Percentiles rank a stretch among this genome's conserved stretches.
Evolutionary conservation across 2,888 invertebrate species (phyloP).

Genomic region (Argyra leucocephala): DNA sequence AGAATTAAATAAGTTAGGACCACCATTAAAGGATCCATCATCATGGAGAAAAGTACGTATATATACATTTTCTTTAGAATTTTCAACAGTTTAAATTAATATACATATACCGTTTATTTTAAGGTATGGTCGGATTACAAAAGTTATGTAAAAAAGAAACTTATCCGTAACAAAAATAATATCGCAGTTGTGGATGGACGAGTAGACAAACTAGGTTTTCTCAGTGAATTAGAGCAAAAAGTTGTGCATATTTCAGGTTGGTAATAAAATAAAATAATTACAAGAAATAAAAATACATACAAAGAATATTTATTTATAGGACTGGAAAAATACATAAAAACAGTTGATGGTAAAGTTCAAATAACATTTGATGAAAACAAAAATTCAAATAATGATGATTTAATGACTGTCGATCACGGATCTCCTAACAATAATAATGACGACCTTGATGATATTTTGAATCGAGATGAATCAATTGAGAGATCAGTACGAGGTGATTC

Average conservation of each 20-base stretch:
- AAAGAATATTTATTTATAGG: no score
- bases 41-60: slow-evolving; percentile 16
- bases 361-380: background rate
- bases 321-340: background rate
- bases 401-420: background rate
- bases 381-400: background rate
- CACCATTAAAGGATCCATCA: slow-evolving; percentile 10
- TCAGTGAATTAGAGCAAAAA: background rate
- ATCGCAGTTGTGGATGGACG: slow-evolving; percentile 16
- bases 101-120: no score
- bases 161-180: slow-evolving; percentile 16
- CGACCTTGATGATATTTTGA: background rate
- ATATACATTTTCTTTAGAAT: background rate
- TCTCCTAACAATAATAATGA: background rate
- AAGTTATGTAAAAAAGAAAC: slow-evolving; percentile 16
- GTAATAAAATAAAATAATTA: background rate
- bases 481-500: background rate
- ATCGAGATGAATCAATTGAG: background rate
- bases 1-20: slow-evolving; percentile 11
- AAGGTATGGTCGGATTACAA: slow-evolving; percentile 18
- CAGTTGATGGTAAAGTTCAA: background rate
- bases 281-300: no score
- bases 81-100: background rate
- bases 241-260: background rate
- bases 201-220: background rate